Percentiles rank a stretch among this genome's conserved stretches.
Conservation (phyloP, 2,888 invertebrate genomes). For the Baccha elongata region DNA sequence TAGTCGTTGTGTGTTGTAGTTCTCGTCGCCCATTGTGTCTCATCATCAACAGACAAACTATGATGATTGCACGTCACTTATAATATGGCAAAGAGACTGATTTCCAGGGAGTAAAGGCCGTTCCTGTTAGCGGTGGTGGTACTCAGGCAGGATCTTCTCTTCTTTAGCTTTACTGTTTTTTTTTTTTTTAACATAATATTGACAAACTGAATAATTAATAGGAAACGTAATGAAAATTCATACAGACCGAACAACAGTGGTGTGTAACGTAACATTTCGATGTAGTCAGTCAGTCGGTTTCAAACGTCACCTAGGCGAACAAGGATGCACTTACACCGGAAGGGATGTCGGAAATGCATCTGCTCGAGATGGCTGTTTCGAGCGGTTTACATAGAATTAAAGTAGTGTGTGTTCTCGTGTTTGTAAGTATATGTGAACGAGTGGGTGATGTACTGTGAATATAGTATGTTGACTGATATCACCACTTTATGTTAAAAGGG, state of each 20-base stretch:
- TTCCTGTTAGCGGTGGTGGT: not conserved
- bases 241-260: conserved; percentile 24
- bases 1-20: not conserved
- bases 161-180: not conserved
- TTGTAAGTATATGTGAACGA: not conserved
- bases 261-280: not conserved
- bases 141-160: conserved; percentile 10
- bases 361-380: conserved; percentile 38
- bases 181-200: conserved; percentile 58
- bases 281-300: conserved; percentile 1
- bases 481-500: not conserved
- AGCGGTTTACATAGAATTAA: conserved; percentile 35
- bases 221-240: conserved; percentile 64
- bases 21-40: conserved; percentile 50
- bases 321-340: conserved; percentile 19
- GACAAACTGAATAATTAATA: conserved; percentile 72
- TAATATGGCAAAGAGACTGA: conserved; percentile 17
- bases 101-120: conserved; percentile 18
- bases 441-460: not conserved
- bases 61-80: conserved; percentile 50
- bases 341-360: conserved; percentile 61
- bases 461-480: conserved; percentile 8
- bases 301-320: not conserved
- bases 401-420: not conserved
- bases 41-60: conserved; percentile 41